Evolutionary conservation across 2,797 vertebrate species (phyloP).

Genomic region (Microctenopoma stevenorrisi): DNA sequence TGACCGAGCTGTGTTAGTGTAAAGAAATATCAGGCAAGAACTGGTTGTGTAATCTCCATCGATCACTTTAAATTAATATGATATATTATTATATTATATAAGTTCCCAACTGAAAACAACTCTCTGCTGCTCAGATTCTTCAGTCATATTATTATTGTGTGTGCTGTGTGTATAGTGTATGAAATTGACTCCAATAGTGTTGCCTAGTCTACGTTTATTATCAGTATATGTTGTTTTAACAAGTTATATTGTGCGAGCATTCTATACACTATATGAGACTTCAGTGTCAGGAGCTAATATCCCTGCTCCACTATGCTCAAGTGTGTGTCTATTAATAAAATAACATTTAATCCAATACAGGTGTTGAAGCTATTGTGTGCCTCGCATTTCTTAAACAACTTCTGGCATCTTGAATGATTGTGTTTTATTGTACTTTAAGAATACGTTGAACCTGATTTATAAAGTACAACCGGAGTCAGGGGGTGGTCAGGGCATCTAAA

Average conservation of each 20-base stretch:
- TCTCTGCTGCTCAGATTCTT: neutral
- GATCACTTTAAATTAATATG: neutral
- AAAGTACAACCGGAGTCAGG: neutral
- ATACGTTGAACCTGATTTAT: neutral
- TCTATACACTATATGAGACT: slow-evolving; percentile 18
- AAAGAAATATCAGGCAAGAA: neutral
- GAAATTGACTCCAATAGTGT: slow-evolving; percentile 20
- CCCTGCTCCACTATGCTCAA: neutral
- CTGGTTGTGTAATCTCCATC: neutral
- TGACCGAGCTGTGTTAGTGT: neutral
- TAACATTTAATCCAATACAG: neutral
- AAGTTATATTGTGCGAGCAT: slow-evolving; percentile 22
- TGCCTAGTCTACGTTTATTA: slow-evolving; percentile 33
- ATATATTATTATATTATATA: neutral
- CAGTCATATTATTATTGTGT: slow-evolving; percentile 26
- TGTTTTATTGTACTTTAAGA: neutral
- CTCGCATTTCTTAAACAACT: neutral
- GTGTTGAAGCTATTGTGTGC: neutral
- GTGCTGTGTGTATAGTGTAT: slow-evolving; percentile 31
- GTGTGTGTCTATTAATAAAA: slow-evolving; percentile 29
- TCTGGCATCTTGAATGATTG: neutral
- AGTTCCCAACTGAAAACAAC: slow-evolving; percentile 15
- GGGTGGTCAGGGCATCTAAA: slow-evolving; percentile 29
- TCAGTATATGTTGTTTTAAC: slow-evolving; percentile 16
- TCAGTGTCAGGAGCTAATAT: slow-evolving; percentile 6